These are phyloP conservation scores for Odontomyia ornata DNA, from an alignment of 2,888 invertebrate genomes.

Conservation along the genomic window DNA sequence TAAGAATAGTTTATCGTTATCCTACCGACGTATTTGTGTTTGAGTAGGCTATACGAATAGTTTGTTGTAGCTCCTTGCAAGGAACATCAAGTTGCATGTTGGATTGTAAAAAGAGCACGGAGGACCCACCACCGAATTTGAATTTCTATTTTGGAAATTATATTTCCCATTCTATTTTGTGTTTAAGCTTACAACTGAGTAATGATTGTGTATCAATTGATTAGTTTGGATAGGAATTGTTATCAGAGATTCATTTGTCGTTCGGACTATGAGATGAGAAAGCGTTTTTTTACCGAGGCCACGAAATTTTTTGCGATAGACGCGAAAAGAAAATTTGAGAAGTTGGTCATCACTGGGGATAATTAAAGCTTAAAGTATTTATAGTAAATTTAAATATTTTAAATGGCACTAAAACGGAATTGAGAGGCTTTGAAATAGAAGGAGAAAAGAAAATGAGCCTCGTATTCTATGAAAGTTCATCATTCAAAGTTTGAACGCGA, in stretches of 20 bases:
- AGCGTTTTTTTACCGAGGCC: conserved; percentile 6
- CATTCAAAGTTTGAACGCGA: conserved; percentile 14
- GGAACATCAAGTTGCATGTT: background rate
- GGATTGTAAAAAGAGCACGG: conserved; percentile 1
- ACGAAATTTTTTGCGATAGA: background rate
- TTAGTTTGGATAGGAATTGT: conserved; percentile 31
- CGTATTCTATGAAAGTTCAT: background rate
- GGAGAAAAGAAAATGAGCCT: background rate
- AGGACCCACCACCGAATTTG: conserved; percentile 37
- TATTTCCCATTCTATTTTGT: conserved; percentile 17
- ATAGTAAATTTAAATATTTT: conserved; percentile 28
- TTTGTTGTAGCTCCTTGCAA: background rate
- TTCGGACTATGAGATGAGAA: conserved; percentile 31
- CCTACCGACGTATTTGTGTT: background rate
- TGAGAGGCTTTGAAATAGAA: background rate
- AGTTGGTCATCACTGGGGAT: background rate
- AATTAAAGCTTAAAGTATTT: conserved; percentile 32
- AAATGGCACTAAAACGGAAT: conserved; percentile 37
- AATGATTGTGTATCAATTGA: background rate
- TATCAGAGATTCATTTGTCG: conserved; percentile 36
- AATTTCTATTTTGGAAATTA: conserved; percentile 16
- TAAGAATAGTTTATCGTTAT: background rate
- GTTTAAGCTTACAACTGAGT: background rate
- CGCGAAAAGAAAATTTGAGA: conserved; percentile 3
- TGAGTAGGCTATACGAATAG: background rate